These are phyloP conservation scores for Philotrypesis tridentata DNA, from an alignment of 1,140 invertebrate genomes.

Conservation along the genomic window DNA sequence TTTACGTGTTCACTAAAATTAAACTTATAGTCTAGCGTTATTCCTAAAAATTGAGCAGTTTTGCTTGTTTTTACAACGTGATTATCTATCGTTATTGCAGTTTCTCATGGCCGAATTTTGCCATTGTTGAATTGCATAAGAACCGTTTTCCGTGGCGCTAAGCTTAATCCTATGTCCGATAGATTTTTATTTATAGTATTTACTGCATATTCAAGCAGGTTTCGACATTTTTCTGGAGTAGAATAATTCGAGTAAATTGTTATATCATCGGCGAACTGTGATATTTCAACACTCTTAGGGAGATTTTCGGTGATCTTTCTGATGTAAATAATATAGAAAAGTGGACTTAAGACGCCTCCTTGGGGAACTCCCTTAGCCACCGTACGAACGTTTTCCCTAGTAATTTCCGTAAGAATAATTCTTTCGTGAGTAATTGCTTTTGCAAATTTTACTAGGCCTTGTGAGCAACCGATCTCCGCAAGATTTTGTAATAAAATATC, in stretches of 20 bases:
- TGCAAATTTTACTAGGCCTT: neutral
- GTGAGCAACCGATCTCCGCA: neutral
- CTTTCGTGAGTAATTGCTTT: constrained; percentile 6
- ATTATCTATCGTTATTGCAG: neutral
- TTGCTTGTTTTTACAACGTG: too few species aligned
- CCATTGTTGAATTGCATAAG: constrained; percentile 5
- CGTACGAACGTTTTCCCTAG: neutral
- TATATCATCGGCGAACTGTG: constrained; percentile 19
- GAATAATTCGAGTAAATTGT: neutral
- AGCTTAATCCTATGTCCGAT: neutral
- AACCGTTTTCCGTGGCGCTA: constrained; percentile 5
- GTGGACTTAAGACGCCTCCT: too few species aligned
- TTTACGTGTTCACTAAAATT: too few species aligned
- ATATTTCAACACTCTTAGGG: neutral
- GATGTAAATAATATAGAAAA: neutral
- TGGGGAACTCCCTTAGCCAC: neutral
- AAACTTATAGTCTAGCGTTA: too few species aligned
- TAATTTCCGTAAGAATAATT: neutral
- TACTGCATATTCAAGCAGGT: neutral
- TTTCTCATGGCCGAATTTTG: neutral
- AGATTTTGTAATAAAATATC: neutral
- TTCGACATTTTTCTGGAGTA: neutral
- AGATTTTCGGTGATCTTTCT: neutral
- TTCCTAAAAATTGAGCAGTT: too few species aligned
- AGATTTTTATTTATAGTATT: too few species aligned